These are phyloP conservation scores for Pinctada fucata DNA, from an alignment of 2,888 invertebrate species.

Conservation along the genomic window DNA sequence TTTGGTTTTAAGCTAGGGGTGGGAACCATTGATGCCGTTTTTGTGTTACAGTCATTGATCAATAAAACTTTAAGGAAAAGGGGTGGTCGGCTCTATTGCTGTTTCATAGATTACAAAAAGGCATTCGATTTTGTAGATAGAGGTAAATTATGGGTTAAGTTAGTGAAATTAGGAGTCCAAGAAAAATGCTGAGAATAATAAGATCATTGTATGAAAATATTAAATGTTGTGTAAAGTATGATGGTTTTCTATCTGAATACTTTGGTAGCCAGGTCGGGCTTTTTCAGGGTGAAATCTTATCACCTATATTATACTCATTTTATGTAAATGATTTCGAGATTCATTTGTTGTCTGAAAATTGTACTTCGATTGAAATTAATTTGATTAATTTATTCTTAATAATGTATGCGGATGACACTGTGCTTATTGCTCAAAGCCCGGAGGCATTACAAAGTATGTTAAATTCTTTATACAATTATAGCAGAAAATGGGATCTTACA, in stretches of 20 bases:
- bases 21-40: slow-evolving; percentile 5
- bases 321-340: not conserved
- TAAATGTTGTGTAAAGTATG: slow-evolving; percentile 11
- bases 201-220: slow-evolving; percentile 4
- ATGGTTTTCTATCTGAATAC: not conserved
- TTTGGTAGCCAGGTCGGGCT: not conserved
- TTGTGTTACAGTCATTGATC: not conserved
- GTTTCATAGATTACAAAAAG: slow-evolving; percentile 9
- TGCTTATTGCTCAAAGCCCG: slow-evolving; percentile 5
- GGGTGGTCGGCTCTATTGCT: slow-evolving; percentile 9
- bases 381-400: not conserved
- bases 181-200: slow-evolving; percentile 5
- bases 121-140: slow-evolving; percentile 8
- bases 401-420: slow-evolving; percentile 13
- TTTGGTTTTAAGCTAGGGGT: not conserved
- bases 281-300: slow-evolving; percentile 3
- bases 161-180: slow-evolving; percentile 1
- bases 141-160: slow-evolving; percentile 3
- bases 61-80: not conserved
- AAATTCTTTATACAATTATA: not conserved
- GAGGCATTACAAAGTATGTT: not conserved
- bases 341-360: not conserved
- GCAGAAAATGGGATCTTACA: not conserved
- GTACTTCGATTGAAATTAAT: not conserved
- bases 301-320: slow-evolving; percentile 8